These are phyloP conservation scores for Rhaphigaster nebulosa DNA, from an alignment of 2,888 invertebrate genomes.

Conservation along the genomic window DNA sequence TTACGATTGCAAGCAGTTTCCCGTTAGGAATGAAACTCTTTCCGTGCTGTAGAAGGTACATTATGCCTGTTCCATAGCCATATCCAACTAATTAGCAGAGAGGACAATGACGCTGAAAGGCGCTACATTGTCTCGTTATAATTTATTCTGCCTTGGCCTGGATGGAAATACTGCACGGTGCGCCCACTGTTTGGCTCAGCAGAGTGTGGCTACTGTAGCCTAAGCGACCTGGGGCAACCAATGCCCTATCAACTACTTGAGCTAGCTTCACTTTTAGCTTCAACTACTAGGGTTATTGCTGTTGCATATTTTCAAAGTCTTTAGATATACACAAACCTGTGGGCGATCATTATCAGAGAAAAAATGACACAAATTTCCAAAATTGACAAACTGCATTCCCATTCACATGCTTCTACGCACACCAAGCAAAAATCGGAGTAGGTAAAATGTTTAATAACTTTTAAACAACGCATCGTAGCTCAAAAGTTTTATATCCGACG, in stretches of 20 bases:
- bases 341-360: too few species aligned
- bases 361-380: too few species aligned
- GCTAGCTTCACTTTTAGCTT: not conserved
- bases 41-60: not conserved
- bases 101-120: constrained; percentile 36
- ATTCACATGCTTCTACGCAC: too few species aligned
- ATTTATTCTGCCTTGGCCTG: constrained; percentile 44
- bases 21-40: too few species aligned
- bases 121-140: constrained; percentile 26
- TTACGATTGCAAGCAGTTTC: not conserved
- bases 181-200: not conserved
- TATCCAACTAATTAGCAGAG: constrained; percentile 5
- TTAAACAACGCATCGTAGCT: too few species aligned
- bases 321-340: too few species aligned
- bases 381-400: too few species aligned
- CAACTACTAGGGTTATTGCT: not conserved
- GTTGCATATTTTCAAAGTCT: too few species aligned
- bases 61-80: not conserved
- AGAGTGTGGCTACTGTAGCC: not conserved
- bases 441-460: too few species aligned
- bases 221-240: not conserved
- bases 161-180: not conserved
- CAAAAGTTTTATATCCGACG: too few species aligned
- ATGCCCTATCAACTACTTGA: too few species aligned
- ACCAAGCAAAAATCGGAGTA: too few species aligned